Evolutionary conservation across 2,113 vertebrate species (phyloP).

Genomic region (Syngnathus floridae): DNA sequence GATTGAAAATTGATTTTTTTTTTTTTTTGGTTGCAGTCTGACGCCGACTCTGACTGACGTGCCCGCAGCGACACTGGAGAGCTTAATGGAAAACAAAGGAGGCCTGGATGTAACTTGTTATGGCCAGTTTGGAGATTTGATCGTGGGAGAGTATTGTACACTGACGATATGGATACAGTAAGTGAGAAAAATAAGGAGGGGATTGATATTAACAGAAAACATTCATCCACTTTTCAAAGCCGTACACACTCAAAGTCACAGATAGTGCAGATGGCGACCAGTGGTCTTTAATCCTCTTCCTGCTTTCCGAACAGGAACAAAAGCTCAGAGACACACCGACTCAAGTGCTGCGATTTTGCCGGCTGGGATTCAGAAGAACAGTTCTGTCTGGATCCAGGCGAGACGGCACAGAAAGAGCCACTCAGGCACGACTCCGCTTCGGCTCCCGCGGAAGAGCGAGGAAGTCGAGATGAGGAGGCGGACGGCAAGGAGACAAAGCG

Average conservation of each 20-base stretch:
- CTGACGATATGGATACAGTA: slow-evolving; percentile 83
- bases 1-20: background rate
- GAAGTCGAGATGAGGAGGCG: background rate
- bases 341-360: slow-evolving; percentile 80
- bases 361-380: slow-evolving; percentile 85
- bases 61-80: slow-evolving; percentile 32
- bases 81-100: slow-evolving; percentile 76
- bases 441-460: slow-evolving; percentile 16
- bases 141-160: slow-evolving; percentile 68
- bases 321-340: slow-evolving; percentile 67
- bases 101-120: slow-evolving; percentile 73
- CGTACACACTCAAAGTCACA: too few species aligned
- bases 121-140: slow-evolving; percentile 77
- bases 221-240: too few species aligned
- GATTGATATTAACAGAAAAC: background rate
- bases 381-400: slow-evolving; percentile 61
- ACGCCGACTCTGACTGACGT: background rate
- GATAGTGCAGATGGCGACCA: too few species aligned
- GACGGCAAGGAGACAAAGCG: slow-evolving; percentile 7
- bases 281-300: background rate
- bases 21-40: slow-evolving; percentile 18
- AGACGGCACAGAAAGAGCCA: background rate
- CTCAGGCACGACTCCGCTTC: background rate
- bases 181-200: slow-evolving; percentile 49
- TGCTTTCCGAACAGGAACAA: slow-evolving; percentile 74